A percentile compares a stretch with the other conserved stretches of the same genome.
These are phyloP conservation scores for Hemaris fuciformis DNA, from an alignment of 2,888 invertebrate genomes.

Conservation along the genomic window DNA sequence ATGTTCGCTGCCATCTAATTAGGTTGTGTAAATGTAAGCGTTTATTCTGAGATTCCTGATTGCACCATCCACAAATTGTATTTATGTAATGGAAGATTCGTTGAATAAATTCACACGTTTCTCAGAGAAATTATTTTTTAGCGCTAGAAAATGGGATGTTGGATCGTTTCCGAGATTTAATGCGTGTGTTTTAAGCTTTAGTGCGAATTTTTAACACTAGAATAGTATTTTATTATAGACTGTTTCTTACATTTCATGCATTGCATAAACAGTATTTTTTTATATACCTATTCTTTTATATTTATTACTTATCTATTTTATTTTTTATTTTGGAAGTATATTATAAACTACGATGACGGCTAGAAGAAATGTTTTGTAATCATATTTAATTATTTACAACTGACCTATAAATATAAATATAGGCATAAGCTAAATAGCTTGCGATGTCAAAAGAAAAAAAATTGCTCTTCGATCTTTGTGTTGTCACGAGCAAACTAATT, in stretches of 20 bases:
- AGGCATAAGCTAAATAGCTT: too few species aligned
- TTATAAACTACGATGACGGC: too few species aligned
- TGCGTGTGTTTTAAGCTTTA: background rate
- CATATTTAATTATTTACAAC: too few species aligned
- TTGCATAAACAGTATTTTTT: too few species aligned
- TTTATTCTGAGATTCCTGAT: background rate
- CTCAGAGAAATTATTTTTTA: background rate
- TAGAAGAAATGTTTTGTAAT: too few species aligned
- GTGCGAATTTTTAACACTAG: background rate
- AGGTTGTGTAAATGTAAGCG: background rate
- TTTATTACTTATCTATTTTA: too few species aligned
- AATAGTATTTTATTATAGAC: too few species aligned
- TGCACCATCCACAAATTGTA: background rate
- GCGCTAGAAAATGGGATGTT: background rate
- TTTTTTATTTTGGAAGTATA: too few species aligned
- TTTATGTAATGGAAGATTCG: background rate
- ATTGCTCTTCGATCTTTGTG: background rate
- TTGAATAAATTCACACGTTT: background rate
- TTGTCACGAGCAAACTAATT: background rate
- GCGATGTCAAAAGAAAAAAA: too few species aligned
- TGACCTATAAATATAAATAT: too few species aligned
- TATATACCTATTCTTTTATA: too few species aligned
- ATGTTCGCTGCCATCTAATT: background rate
- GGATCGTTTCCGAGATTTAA: background rate
- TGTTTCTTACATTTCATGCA: too few species aligned